Conservation (phyloP, 2,888 invertebrate species). For the Petrophora chlorosata region DNA sequence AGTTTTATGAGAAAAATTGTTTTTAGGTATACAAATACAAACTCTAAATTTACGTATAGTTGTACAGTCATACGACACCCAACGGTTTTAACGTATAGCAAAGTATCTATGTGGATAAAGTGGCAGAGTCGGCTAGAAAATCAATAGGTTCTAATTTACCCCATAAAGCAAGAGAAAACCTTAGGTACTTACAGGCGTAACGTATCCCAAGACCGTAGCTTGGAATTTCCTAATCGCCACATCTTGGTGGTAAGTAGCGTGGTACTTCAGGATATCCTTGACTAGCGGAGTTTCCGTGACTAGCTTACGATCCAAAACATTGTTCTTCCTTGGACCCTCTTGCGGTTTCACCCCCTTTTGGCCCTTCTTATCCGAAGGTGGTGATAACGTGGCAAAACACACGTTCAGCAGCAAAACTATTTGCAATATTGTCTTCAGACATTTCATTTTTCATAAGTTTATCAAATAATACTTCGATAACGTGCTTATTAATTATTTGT, state of each 20-base stretch:
- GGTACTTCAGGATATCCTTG: conserved; percentile 90
- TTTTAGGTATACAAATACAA: no score
- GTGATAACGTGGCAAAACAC: conserved; percentile 74
- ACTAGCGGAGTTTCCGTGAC: conserved; percentile 87
- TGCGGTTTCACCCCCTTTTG: conserved; percentile 75
- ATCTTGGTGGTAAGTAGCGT: conserved; percentile 89
- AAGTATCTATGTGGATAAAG: no score
- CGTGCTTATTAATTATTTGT: neutral
- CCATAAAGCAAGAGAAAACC: neutral
- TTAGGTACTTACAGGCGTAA: conserved; percentile 88
- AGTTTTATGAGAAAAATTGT: no score
- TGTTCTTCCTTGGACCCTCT: conserved; percentile 84
- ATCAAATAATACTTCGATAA: neutral
- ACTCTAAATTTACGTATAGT: no score
- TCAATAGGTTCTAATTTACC: neutral
- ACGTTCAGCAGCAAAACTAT: conserved; percentile 63
- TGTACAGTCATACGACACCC: no score
- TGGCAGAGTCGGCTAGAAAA: neutral
- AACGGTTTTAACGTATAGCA: no score
- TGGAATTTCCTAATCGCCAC: conserved; percentile 86
- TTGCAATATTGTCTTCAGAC: conserved; percentile 59
- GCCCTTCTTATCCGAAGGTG: conserved; percentile 73
- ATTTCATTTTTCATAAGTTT: conserved; percentile 57
- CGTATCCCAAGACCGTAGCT: conserved; percentile 93
- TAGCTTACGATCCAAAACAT: conserved; percentile 88